These are phyloP conservation scores for Melanotaenia boesemani DNA, from an alignment of 2,797 vertebrate species.

Conservation along the genomic window DNA sequence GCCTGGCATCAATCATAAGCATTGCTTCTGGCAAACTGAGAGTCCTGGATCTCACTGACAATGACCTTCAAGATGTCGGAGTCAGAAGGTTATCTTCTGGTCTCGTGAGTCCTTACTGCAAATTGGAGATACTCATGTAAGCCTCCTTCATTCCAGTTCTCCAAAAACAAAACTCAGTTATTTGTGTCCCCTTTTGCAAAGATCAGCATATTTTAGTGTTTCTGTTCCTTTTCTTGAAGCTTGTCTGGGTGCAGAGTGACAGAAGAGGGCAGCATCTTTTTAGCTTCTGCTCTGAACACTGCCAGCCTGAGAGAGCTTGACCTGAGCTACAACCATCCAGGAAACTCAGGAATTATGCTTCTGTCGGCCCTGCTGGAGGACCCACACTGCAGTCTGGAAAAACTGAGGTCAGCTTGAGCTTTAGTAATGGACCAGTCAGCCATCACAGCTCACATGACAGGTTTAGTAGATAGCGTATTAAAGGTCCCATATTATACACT, in stretches of 20 bases:
- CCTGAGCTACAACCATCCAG: constrained; percentile 77
- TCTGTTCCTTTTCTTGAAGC: constrained; percentile 44
- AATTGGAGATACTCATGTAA: constrained; percentile 70
- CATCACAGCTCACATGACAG: no score
- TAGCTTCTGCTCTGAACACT: constrained; percentile 64
- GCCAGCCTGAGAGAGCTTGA: constrained; percentile 69
- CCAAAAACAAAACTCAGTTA: no score
- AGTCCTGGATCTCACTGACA: constrained; percentile 70
- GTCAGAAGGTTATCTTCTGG: constrained; percentile 53
- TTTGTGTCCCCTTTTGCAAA: not conserved
- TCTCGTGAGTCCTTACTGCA: constrained; percentile 55
- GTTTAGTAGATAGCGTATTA: no score
- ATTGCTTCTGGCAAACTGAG: constrained; percentile 56
- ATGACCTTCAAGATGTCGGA: constrained; percentile 65
- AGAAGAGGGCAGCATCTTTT: constrained; percentile 66
- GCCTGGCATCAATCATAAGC: constrained; percentile 53
- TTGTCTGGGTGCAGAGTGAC: constrained; percentile 71
- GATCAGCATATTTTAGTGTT: constrained; percentile 13
- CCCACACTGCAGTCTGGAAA: constrained; percentile 62
- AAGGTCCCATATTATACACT: no score
- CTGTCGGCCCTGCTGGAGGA: constrained; percentile 58
- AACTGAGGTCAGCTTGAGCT: constrained; percentile 50
- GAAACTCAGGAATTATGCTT: constrained; percentile 53
- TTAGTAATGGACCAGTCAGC: not conserved
- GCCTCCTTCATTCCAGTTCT: not conserved